Evolutionary conservation across 2,888 invertebrate species (phyloP).

Genomic region (Stictocephala bisonia): DNA sequence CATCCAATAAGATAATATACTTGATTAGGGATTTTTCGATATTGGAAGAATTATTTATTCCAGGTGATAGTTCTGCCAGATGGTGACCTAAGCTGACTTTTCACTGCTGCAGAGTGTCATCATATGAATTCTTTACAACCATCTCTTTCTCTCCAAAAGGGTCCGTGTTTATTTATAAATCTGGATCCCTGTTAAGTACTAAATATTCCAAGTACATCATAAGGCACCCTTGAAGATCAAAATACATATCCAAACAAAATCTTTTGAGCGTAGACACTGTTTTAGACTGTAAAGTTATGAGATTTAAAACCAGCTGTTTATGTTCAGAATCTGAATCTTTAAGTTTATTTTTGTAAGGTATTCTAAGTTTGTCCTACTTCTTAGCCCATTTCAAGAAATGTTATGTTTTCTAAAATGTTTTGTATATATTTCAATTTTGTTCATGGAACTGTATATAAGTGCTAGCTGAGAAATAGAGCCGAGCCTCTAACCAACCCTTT

Average conservation of each 20-base stretch:
- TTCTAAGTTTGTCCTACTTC: constrained; percentile 61
- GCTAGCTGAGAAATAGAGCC: constrained; percentile 14
- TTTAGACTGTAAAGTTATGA: constrained; percentile 59
- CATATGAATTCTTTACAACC: constrained; percentile 15
- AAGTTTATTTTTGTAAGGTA: constrained; percentile 62
- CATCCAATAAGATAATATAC: too few relatives aligned
- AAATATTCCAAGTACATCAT: constrained; percentile 63
- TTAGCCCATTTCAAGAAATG: constrained; percentile 60
- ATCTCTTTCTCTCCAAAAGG: constrained; percentile 57
- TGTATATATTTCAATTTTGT: constrained; percentile 55
- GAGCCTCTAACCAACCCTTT: constrained; percentile 14
- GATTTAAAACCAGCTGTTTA: constrained; percentile 61
- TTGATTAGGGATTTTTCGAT: too few relatives aligned
- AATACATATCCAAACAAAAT: constrained; percentile 65
- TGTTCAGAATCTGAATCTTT: constrained; percentile 51
- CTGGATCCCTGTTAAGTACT: constrained; percentile 66
- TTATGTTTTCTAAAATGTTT: constrained; percentile 56
- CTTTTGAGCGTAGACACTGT: constrained; percentile 62
- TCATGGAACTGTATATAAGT: constrained; percentile 51
- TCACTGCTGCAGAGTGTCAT: constrained; percentile 16
- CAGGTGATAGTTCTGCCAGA: background rate
- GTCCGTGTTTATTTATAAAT: constrained; percentile 60
- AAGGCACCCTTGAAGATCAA: constrained; percentile 64
- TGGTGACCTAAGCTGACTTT: background rate
- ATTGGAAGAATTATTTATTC: too few relatives aligned